A percentile compares a stretch with the other conserved stretches of the same genome.
phyloP scores from a whole-genome alignment of 2,113 vertebrate genomes.

The Salvator merianae region DNA sequence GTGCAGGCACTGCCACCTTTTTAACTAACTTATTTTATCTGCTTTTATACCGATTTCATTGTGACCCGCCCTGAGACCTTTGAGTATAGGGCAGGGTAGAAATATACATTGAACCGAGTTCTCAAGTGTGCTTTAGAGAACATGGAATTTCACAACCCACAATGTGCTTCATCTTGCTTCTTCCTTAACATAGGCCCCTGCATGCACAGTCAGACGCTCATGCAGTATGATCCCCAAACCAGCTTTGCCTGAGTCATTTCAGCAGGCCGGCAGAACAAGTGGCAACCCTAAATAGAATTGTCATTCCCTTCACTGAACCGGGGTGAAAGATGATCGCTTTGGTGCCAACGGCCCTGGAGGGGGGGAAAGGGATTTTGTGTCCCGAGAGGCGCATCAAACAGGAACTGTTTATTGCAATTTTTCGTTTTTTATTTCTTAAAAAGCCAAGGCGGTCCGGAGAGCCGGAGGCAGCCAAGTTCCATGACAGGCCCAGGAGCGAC shows the following conservation, averaged over 20 bases:
- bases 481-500: constrained; percentile 62
- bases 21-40: too few species aligned
- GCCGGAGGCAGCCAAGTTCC: constrained; percentile 46
- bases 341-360: background rate
- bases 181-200: too few species aligned
- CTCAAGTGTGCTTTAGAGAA: too few species aligned
- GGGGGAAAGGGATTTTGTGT: background rate
- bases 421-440: background rate
- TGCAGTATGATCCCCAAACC: background rate
- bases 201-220: too few species aligned
- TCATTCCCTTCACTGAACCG: background rate
- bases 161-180: too few species aligned
- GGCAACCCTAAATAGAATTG: background rate
- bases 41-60: too few species aligned
- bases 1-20: too few species aligned
- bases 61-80: too few species aligned
- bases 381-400: constrained; percentile 34
- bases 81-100: too few species aligned
- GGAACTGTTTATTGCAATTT: background rate
- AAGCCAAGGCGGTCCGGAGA: constrained; percentile 42
- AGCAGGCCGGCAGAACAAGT: background rate
- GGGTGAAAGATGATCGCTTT: background rate
- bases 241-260: background rate
- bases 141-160: too few species aligned
- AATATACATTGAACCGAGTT: too few species aligned